Evolutionary conservation across 2,797 vertebrate species (phyloP), one percentile per base, ranked within the genome.

Genomic region (Hypotaenidia okinawae): DNA sequence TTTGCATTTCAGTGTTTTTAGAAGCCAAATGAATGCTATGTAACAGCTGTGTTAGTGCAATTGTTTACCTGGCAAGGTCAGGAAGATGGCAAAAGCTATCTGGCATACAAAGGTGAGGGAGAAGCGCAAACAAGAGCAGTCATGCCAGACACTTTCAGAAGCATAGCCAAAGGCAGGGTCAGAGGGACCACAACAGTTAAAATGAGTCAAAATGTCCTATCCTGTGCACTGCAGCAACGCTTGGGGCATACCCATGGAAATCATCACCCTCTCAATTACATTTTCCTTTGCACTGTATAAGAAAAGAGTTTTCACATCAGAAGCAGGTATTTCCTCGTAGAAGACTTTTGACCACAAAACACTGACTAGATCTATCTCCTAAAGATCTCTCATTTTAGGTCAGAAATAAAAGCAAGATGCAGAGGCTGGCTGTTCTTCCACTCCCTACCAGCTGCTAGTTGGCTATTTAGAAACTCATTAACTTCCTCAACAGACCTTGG

Each of bases 401-500:
- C 57, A 90, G 52, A 75, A 61, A 76, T 87, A 64, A 93, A 89
- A 77, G 58, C 54, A 92, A 68, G 87, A 77, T 89, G 72, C 2
- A 2, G 73, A 92, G 33, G 28, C 22, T 80, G 64, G 77, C 16
- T 74, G 6, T 81, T 72, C 66, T 94, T 90, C 81, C 0, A 0
- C 74, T 89, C 37, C 28, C 15, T 83, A 68, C 62, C 79, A 90
- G 62, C 75, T 84, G 32, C 58, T 75, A 13, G 28, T 61, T 85
- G 86, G 63, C 33, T 77, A 69, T 89, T 96, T 97, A 93, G 92
- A 93, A 92, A 96, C 84, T 91, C 73, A 94, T 96, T 96, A 95
- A 93, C 92, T 96, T 90, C 51, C 45, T 39, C 82, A 92, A 70
- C 32, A 86, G 91, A 96, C 94, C 84, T 95, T 94, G 66, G 43